Percentiles rank a stretch among this genome's conserved stretches.
Evolutionary conservation across 2,888 invertebrate genomes (phyloP).

Genomic region (Drosophila mercatorum): DNA sequence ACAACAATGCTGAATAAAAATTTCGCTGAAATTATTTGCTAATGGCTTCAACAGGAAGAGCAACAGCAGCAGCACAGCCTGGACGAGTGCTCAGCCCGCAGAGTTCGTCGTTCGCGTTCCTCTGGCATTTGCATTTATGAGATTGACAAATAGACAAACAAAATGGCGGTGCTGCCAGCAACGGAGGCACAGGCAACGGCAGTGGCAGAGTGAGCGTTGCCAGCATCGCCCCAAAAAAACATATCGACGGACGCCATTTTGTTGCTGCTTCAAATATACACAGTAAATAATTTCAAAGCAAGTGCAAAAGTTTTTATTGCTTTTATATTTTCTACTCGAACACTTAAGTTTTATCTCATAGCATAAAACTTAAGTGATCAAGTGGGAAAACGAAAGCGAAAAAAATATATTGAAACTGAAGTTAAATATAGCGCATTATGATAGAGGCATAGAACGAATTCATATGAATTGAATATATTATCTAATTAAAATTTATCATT

Average conservation of each 20-base stretch:
- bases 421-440: background rate
- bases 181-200: background rate
- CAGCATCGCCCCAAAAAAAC: constrained; percentile 36
- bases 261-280: constrained; percentile 36
- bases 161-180: constrained; percentile 58
- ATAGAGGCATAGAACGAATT: background rate
- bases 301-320: background rate
- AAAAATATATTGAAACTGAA: background rate
- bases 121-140: constrained; percentile 72
- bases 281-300: background rate
- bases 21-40: constrained; percentile 79
- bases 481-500: too few relatives aligned
- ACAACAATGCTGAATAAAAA: constrained; percentile 70
- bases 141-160: constrained; percentile 75
- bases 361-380: background rate
- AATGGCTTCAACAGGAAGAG: constrained; percentile 65
- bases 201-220: constrained; percentile 7
- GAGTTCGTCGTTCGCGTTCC: constrained; percentile 33
- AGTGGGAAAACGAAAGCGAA: background rate
- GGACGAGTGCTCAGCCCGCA: constrained; percentile 38
- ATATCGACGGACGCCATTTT: constrained; percentile 71
- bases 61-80: constrained; percentile 18
- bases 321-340: too few relatives aligned
- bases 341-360: too few relatives aligned
- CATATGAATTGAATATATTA: background rate